Base-by-base conservation (phyloP, 1,140 invertebrate genomes). In the Orussus abietinus region DNA sequence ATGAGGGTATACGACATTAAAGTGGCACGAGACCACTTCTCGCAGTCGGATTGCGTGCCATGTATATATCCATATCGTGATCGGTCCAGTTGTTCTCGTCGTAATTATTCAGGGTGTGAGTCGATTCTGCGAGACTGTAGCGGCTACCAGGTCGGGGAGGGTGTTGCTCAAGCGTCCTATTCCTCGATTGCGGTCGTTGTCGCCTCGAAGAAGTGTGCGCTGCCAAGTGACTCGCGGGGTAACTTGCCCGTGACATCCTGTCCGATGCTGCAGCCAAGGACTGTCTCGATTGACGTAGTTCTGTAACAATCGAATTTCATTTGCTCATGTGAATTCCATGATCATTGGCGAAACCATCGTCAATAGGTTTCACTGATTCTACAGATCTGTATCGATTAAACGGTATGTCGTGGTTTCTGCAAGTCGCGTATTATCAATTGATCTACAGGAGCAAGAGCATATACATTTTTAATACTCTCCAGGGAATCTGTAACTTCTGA, bases 61-160 rank as follows among this genome's bases (percentile, higher is more conserved):
- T 91, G 70, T 95, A 95, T 56, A 94, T 92, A 52, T 95, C 91
- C 85, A 93, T 91, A 63, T 94, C 91, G 64, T 94, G 90, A 68
- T 95, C 92, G 36, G 91, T 95, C 90, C 90, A 94, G 64, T 92
- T 92, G 63, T 92, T 90, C 59, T 92, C 90, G 61, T 85, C 84
- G 63, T 88, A 90, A 69, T 89, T 85, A 52, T 88, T 89, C 30
- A 90, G 74, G 4, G 86, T 90, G 54, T 89, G 85, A 28, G 82
- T 84, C 11, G 83, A 85, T 33, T 84, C 83, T 26, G 81, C 80
- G 12, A 78, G 75, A 56, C 83, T 85, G 64, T 85, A 85, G 48
- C 84, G 68, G 63, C 77, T 79, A 43, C 77, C 74, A n/a, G 77
- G 77, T 55, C 76, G 64, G 38, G 77, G 77, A 14, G 73, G 70